Evolutionary conservation across 2,888 invertebrate genomes (phyloP).

Genomic region (Melinaea marsaeus): DNA sequence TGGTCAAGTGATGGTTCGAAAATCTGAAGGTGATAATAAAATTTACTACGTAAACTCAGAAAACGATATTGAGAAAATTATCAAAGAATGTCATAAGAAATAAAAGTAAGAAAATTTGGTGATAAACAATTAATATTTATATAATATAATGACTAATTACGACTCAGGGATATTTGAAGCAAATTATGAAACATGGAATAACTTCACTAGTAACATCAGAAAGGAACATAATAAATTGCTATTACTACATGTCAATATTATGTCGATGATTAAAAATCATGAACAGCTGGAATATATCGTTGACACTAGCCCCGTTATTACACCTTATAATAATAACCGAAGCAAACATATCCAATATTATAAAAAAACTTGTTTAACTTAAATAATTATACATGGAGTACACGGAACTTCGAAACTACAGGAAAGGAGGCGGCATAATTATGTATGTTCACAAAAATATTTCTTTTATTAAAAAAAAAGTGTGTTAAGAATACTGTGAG

Average conservation of each 20-base stretch:
- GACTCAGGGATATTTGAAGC: not conserved
- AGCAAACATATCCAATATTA: constrained; percentile 23
- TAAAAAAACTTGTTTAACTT: not conserved
- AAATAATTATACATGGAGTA: constrained; percentile 21
- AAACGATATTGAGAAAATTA: no score
- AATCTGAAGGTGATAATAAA: constrained; percentile 16
- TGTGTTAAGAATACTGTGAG: no score
- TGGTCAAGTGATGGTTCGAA: constrained; percentile 18
- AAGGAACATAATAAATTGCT: no score
- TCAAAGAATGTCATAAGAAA: constrained; percentile 9
- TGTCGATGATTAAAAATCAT: constrained; percentile 21
- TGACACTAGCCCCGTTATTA: constrained; percentile 6
- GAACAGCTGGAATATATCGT: constrained; percentile 26
- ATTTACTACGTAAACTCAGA: no score
- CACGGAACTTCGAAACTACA: constrained; percentile 14
- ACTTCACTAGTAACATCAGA: no score
- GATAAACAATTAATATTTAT: no score
- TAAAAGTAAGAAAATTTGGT: no score
- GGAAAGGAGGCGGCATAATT: constrained; percentile 22
- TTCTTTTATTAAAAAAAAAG: no score
- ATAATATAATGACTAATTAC: not conserved
- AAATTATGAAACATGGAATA: no score
- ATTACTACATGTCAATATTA: constrained; percentile 17
- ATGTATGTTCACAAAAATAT: constrained; percentile 9
- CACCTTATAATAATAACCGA: constrained; percentile 25